phyloP scores from a whole-genome alignment of 2,797 vertebrate genomes.

The Melanotaenia pygmaea region DNA sequence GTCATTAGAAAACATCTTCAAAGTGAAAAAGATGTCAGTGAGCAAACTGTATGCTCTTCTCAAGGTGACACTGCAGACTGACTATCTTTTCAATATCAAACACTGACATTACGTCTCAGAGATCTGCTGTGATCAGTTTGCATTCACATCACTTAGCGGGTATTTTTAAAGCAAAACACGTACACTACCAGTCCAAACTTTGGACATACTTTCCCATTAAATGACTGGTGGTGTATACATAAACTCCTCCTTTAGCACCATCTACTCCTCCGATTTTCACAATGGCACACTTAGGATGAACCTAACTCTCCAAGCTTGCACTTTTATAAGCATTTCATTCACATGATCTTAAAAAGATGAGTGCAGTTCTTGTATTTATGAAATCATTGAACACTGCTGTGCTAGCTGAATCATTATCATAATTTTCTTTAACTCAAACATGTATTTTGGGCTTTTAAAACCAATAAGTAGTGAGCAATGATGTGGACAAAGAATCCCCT shows the following conservation, averaged over 20 bases:
- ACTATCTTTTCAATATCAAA: conserved; percentile 18
- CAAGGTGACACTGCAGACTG: neutral
- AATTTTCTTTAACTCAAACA: neutral
- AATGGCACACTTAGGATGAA: neutral
- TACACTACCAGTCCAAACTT: neutral
- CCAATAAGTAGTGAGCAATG: neutral
- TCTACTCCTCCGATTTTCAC: neutral
- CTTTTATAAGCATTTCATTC: neutral
- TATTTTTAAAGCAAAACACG: neutral
- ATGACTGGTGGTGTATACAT: neutral
- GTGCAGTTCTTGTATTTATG: neutral
- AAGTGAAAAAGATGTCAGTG: conserved; percentile 17
- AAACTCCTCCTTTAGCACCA: neutral
- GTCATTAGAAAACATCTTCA: conserved; percentile 11
- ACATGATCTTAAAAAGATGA: neutral
- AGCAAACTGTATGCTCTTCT: neutral
- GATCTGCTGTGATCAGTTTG: conserved; percentile 8
- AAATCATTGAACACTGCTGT: neutral
- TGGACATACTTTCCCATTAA: neutral
- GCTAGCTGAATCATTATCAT: neutral
- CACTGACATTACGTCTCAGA: neutral
- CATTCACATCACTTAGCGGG: neutral
- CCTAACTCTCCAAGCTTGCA: neutral
- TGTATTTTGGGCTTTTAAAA: neutral
- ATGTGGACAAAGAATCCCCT: neutral